These are phyloP conservation scores for Torymus auratus DNA, from an alignment of 2,888 invertebrate genomes.

Conservation along the genomic window DNA sequence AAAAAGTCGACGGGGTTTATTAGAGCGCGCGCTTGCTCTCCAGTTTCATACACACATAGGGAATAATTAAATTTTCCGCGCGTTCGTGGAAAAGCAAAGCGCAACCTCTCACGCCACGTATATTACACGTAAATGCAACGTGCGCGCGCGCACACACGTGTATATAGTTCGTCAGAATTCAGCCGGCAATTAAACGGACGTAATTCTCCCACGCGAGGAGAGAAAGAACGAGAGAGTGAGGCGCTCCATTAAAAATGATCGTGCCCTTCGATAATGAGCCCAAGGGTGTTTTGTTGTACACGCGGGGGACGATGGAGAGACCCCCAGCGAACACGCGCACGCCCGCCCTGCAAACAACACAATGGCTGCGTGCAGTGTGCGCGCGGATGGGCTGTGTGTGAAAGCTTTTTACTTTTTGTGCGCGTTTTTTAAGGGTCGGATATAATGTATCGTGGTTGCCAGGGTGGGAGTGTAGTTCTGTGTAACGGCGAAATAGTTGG, in stretches of 20 bases:
- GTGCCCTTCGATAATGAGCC: conserved; percentile 53
- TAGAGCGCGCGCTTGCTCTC: background rate
- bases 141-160: background rate
- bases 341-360: background rate
- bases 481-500: no score
- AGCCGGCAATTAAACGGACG: conserved; percentile 64
- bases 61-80: conserved; percentile 44
- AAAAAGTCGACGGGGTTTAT: background rate
- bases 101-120: no score
- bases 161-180: background rate
- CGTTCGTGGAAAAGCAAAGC: background rate
- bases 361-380: background rate
- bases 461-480: no score
- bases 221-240: conserved; percentile 25
- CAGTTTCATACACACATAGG: conserved; percentile 22
- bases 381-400: background rate
- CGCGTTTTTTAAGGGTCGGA: background rate
- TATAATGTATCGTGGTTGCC: background rate
- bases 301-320: conserved; percentile 3
- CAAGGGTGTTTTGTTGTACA: conserved; percentile 34
- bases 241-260: conserved; percentile 52
- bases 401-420: no score
- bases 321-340: conserved; percentile 40
- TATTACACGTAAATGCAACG: no score
- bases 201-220: conserved; percentile 65